Evolutionary conservation across 2,113 vertebrate genomes (phyloP), one percentile per base, ranked within the genome.

Genomic region (Bambusicola thoracicus): DNA sequence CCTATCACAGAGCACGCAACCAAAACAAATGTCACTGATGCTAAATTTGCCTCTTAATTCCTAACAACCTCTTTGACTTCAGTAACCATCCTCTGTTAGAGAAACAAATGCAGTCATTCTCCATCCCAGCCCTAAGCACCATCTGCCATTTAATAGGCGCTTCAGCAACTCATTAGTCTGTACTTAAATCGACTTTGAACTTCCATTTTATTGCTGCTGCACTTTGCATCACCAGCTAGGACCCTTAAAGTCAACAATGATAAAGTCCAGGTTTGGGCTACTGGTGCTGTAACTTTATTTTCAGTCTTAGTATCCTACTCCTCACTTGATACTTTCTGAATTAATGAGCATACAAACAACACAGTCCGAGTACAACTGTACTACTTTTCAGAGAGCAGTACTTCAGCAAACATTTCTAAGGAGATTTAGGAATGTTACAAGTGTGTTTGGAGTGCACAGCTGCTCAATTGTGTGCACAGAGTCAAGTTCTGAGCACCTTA

Each of bases 141-240:
- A 94, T 94, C 95, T 96, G 96, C 70, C 68, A 78, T 90, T 95
- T 90, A 87, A 75, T 68, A 86, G 92, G 80, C 61, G 84, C 85
- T 94, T 89, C 89, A 62, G 72, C 79, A 87, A 89, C 65, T 97
- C 93, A 92, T 95, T 93, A 90, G 59, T 74, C 67, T 68, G 61
- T 30, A 65, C 74, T 82, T 89, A 38, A 69, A 82, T 46, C 76
- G 89, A 67, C 87, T 93, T 95, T 74, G 92, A 87, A 76, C 49
- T 85, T 76, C 83, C 24, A 11, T 82, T 94, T 89, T 85, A 92
- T 76, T 90, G 91, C 74, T 86, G 81, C 77, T 81, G 65, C 38
- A 55, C 88, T 84, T 59, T 6, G 13, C 80, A 85, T 34, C n/a
- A 62, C 62, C 67, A 69, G 48, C 51, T 70, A 4, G 3, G 51